phyloP scores from a whole-genome alignment of 2,113 vertebrate genomes.

The Xenopus tropicalis region UCB_Xtro_10.0 CM004448.2:64164501-64165000 shows the following conservation, averaged over 20 bases:
- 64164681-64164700: neutral
- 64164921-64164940: slow-evolving; percentile 91
- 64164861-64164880: slow-evolving; percentile 88
- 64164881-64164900: slow-evolving; percentile 92
- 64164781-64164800: slow-evolving; percentile 70
- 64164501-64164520: too few species aligned
- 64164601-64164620: neutral
- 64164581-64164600: slow-evolving; percentile 23
- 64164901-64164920: slow-evolving; percentile 83
- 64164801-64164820: slow-evolving; percentile 74
- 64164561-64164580: neutral
- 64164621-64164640: neutral
- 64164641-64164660: neutral
- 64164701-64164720: neutral
- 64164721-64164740: too few species aligned
- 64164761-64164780: neutral
- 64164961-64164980: too few species aligned
- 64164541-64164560: neutral
- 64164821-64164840: slow-evolving; percentile 91
- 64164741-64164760: neutral
- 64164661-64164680: neutral
- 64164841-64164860: slow-evolving; percentile 94
- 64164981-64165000: too few species aligned
- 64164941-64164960: slow-evolving; percentile 49
- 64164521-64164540: too few species aligned